These are phyloP conservation scores for Plumapathes pennacea DNA, from an alignment of 92 coral and sea anemone species.

Conservation along the genomic window DNA sequence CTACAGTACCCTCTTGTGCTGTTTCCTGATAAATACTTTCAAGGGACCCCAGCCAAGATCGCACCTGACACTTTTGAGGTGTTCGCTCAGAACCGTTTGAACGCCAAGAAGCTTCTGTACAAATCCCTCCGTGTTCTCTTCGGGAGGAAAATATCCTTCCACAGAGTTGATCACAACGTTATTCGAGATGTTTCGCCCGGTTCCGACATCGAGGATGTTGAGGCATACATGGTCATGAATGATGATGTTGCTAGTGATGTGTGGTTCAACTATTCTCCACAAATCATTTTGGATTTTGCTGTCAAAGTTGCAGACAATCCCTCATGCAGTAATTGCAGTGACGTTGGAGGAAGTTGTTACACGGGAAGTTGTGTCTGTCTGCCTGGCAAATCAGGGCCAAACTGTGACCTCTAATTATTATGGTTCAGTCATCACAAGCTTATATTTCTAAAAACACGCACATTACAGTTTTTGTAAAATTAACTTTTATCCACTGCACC, in stretches of 20 bases:
- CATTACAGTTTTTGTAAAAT: too few relatives aligned
- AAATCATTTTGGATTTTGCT: conserved; percentile 76
- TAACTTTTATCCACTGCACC: too few relatives aligned
- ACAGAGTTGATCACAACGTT: conserved; percentile 64
- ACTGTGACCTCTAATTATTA: conserved; percentile 56
- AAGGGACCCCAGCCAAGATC: conserved; percentile 72
- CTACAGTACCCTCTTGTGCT: conserved; percentile 76
- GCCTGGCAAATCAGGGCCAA: conserved; percentile 65
- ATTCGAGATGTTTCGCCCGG: conserved; percentile 62
- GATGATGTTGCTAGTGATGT: conserved; percentile 61
- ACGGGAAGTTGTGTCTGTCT: conserved; percentile 83
- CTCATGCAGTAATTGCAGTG: conserved; percentile 79
- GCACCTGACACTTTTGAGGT: conserved; percentile 59
- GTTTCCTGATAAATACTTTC: conserved; percentile 70
- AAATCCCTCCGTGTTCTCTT: conserved; percentile 78
- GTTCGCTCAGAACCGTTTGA: conserved; percentile 80
- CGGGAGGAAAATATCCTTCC: conserved; percentile 71
- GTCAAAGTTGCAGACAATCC: conserved; percentile 81
- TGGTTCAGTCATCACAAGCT: too few relatives aligned
- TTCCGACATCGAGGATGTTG: conserved; percentile 76
- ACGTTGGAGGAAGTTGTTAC: conserved; percentile 82
- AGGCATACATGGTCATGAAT: conserved; percentile 71
- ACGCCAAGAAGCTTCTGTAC: conserved; percentile 50
- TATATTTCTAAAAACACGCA: too few relatives aligned
- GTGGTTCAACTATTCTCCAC: conserved; percentile 88